A percentile compares a stretch with the other conserved stretches of the same genome.
These are phyloP conservation scores for Magallana nippona DNA, from an alignment of 2,888 invertebrate genomes.

Conservation along the genomic window DNA sequence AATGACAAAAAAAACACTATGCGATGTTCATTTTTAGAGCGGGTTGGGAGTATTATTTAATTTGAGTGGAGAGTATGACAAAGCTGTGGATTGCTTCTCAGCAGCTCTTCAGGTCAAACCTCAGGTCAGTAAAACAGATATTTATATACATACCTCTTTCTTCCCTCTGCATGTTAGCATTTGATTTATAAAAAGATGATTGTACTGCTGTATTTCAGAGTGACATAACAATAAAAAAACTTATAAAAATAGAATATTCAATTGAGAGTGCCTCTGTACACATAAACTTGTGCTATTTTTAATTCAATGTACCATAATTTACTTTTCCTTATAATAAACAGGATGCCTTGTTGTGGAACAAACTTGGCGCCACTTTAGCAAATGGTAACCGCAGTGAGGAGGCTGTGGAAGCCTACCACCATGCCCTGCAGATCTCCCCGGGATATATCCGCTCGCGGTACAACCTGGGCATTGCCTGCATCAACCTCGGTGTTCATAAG, in stretches of 20 bases:
- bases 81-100: constrained; percentile 97
- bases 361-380: constrained; percentile 97
- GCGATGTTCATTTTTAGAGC: constrained; percentile 81
- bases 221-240: no score
- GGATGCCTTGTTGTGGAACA: constrained; percentile 97
- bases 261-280: no score
- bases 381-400: constrained; percentile 97
- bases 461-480: constrained; percentile 98
- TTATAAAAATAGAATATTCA: no score
- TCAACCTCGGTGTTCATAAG: constrained; percentile 94
- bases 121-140: constrained; percentile 82
- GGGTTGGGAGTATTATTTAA: constrained; percentile 97
- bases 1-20: no score
- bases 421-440: constrained; percentile 93
- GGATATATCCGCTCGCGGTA: constrained; percentile 98
- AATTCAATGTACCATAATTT: not conserved
- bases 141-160: not conserved
- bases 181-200: no score
- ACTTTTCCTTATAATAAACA: constrained; percentile 48
- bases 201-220: no score
- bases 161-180: no score
- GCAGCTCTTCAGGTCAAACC: constrained; percentile 91
- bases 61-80: constrained; percentile 94
- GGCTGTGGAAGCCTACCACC: constrained; percentile 96
- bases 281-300: no score